These are phyloP conservation scores for Gymnorhina tibicen DNA, from an alignment of 2,113 vertebrate species.

Conservation along the genomic window DNA sequence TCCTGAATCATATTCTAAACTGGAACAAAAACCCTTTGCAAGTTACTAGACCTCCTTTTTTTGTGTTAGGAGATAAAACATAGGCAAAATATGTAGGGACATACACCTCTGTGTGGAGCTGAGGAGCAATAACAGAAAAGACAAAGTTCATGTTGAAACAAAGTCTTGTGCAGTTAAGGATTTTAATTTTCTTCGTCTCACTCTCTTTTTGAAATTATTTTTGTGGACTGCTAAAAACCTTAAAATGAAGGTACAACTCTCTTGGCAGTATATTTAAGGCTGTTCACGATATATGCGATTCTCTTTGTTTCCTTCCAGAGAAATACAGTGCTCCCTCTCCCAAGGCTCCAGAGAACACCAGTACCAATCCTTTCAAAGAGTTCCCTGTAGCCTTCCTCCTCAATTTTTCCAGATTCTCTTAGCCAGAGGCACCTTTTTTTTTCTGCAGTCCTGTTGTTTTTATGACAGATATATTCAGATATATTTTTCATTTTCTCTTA, in stretches of 20 bases:
- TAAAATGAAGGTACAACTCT: neutral
- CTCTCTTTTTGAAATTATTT: neutral
- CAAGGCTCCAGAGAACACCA: neutral
- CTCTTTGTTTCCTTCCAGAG: neutral
- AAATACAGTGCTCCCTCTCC: neutral
- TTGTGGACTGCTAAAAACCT: neutral
- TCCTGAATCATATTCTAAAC: neutral
- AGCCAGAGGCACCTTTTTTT: neutral
- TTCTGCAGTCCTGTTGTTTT: neutral
- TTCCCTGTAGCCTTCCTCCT: neutral
- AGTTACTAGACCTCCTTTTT: neutral
- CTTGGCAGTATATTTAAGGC: neutral
- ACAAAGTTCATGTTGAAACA: neutral
- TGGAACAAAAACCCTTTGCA: neutral
- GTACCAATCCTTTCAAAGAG: neutral
- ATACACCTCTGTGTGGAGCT: neutral
- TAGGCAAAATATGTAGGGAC: neutral
- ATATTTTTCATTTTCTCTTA: constrained; percentile 15
- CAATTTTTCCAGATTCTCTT: neutral
- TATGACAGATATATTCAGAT: neutral
- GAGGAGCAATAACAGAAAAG: neutral
- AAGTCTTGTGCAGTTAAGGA: neutral
- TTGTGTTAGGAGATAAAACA: neutral
- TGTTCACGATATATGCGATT: neutral
- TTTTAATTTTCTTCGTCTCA: neutral